Evolutionary conservation across 1,140 invertebrate species (phyloP), one percentile per base, ranked within the genome.

Genomic region (Matsumurasca onukii): DNA sequence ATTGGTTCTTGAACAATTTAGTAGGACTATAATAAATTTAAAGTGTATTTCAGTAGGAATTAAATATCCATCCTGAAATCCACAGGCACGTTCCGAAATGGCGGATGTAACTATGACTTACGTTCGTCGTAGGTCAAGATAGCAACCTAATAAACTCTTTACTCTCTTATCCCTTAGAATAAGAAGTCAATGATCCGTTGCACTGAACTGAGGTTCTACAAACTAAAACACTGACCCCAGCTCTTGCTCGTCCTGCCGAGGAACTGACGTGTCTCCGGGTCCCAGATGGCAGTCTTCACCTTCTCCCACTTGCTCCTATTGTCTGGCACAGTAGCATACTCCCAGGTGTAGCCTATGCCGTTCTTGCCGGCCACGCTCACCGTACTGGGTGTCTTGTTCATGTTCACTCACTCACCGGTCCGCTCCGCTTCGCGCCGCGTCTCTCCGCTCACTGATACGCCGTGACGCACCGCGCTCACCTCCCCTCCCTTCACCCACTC

Each of bases 191-290:
- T n/a, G n/a, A n/a, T n/a, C n/a, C n/a, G n/a, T n/a, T n/a, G n/a
- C n/a, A n/a, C n/a, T n/a, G n/a, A n/a, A n/a, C n/a, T n/a, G n/a
- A n/a, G n/a, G n/a, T n/a, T n/a, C n/a, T n/a, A n/a, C n/a, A n/a
- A n/a, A n/a, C n/a, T n/a, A n/a, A n/a, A n/a, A n/a, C n/a, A n/a
- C 79, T 79, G 76, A 82, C 81, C 78, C 82, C 82, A 83, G 71
- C 77, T 79, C 39, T 74, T 72, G 20, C 74, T 79, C n/a, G 81
- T 82, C 62, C 82, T 68, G 34, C 82, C 82, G 15, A 83, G 72
- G 68, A 82, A 78, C 69, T 81, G 78, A 39, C 77, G 74, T 13
- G 76, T 80, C 63, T 80, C 74, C 9, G 77, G 73, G 76, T 84
- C 81, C 76, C 79, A 84, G 9, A 84, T 70, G 70, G 80, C 79